Base-by-base conservation (phyloP, 37 sponge, comb jelly and placozoan species). In the Agelas oroides region DNA sequence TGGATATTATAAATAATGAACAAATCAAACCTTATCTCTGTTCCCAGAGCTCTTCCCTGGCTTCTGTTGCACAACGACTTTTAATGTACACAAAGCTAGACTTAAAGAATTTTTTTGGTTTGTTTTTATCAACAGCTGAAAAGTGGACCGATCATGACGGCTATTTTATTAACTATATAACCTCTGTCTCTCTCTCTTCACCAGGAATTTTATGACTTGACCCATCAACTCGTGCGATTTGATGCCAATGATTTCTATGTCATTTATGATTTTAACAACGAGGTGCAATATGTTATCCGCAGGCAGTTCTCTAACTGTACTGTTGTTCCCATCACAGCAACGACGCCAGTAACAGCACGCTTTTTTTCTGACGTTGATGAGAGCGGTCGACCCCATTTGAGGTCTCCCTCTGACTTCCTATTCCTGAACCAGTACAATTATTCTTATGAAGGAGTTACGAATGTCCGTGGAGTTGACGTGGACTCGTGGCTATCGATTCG, bases 381-480 rank as follows among this genome's bases (percentile, higher is more conserved):
- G 38, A 37, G 39, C n/a, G n/a, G 14, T 18, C 12, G 35, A 52
- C 39, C 16, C 14, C 8, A 52, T 71, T 16, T n/a, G 14, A 15
- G 52, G 30, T 5, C 38, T 59, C 21, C 57, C 18, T 59, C 5
- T 21, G 16, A 28, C 32, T 28, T 21, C 24, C 57, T 34, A 20
- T 57, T 46, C 8, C 46, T 8, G 46, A 46, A 46, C 30, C 34
- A 52, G 33, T 78, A 39, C 35, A 76, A 79, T 55, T 92, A 75
- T 52, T 54, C 79, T 27, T 92, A 92, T 37, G 93, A 92, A 59
- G 93, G 93, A 58, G 65, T 79, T 30, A 80, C 76, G 28, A 76
- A 57, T 5, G 82, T 85, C 6, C 76, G 93, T 34, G 93, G 86
- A 19, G 52, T 92, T 5, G 57, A 66, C 16, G 86, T 83, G 2